A percentile compares a stretch with the other conserved stretches of the same genome.
Evolutionary conservation across 2,113 vertebrate species (phyloP).

Genomic region (Mungos mungo): DNA sequence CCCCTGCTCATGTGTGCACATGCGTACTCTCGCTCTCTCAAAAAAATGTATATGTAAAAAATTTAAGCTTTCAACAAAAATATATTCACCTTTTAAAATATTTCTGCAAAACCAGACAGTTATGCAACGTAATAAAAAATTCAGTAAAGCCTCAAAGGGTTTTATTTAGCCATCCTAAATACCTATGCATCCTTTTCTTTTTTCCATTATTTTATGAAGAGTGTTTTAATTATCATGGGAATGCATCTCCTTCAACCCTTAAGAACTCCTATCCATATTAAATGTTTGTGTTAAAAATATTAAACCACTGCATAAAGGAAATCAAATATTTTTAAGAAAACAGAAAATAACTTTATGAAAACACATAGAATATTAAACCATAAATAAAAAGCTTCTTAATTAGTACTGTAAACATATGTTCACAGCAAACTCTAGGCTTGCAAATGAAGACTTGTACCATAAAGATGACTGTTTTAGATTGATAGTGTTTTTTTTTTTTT

Average conservation of each 20-base stretch:
- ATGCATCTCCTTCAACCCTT: neutral
- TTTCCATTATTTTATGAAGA: conserved; percentile 52
- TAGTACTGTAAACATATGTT: neutral
- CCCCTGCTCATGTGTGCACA: too few relatives aligned
- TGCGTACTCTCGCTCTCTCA: too few relatives aligned
- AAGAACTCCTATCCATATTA: neutral
- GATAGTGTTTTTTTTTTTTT: neutral
- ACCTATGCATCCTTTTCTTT: neutral
- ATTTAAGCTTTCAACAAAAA: neutral
- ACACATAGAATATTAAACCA: neutral
- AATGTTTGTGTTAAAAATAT: neutral
- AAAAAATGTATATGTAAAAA: neutral
- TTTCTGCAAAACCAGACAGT: neutral
- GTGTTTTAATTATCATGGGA: neutral
- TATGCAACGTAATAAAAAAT: neutral
- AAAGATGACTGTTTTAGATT: neutral
- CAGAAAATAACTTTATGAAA: neutral
- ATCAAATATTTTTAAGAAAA: neutral
- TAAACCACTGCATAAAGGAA: neutral
- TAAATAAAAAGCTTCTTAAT: neutral
- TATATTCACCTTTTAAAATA: neutral
- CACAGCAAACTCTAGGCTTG: neutral
- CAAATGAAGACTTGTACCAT: neutral
- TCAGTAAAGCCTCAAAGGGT: neutral
- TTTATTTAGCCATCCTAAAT: neutral